Evolutionary conservation across 1,140 invertebrate species (phyloP), one percentile per base, ranked within the genome.

Genomic region (Psilanteris sp.): DNA sequence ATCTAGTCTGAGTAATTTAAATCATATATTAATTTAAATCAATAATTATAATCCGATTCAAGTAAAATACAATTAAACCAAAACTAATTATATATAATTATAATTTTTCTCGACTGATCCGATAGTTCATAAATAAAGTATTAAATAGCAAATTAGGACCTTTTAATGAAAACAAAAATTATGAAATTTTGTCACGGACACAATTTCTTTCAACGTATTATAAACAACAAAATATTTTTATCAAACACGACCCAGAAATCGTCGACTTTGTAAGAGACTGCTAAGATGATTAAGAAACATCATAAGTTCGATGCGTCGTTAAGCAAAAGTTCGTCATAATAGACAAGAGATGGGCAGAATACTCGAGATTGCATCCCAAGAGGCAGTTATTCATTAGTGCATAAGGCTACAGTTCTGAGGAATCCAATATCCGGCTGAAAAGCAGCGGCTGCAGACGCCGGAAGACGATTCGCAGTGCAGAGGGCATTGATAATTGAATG

Each of bases 391-490:
- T 74, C 61, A 74, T 67, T 67, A 74, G 37, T 41, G 50, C 27
- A 57, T 72, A 39, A 57, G 41, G 46, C 43, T 73, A 66, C 70
- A 73, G 61, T 59, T 61, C 44, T 74, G 44, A 57, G 62, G 62
- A 75, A 75, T 75, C 62, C 68, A 75, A 75, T 75, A 75, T 68
- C 62, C 62, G 62, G 62, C 48, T 62, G 48, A 55, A 39, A 41
- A 62, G 72, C 39, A 54, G 32, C 11, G 32, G 10, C 43, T 61
- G 52, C 2, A 54, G 27, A 62, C 20, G 71, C 54, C 71, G 62
- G 72, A 75, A 75, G 72, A 62, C 31, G 46, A 39, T 41, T 43
- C 26, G 26, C 46, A 20, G 62, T 27, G 48, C 36, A 41, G 48
- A 62, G 37, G 48, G 46, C 34, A 41, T 43, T 24, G 29, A 32